Evolutionary conservation across 2,797 vertebrate species (phyloP), one percentile per base, ranked within the genome.

Genomic region (Merluccius polli): DNA sequence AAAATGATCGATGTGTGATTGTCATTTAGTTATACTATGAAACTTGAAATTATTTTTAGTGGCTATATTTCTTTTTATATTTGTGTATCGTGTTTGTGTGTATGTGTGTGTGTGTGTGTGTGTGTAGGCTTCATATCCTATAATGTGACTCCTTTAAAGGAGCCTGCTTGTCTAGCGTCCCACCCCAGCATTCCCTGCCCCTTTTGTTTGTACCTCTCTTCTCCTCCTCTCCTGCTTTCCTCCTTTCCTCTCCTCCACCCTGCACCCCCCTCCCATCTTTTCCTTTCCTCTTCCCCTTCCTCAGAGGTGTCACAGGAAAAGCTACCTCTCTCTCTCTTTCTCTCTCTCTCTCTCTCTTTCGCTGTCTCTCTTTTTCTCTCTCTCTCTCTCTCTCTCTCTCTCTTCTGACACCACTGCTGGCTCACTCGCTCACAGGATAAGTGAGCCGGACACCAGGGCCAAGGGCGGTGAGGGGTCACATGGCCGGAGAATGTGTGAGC

Each of bases 231-330:
- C 72, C 65, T 12, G 21, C 52, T 68, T 48, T 71, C 72, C 32
- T 35, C n/a, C 21, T 10, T 75, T 75, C 69, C 77, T 69, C 79
- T 71, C 76, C 76, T 78, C 82, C 81, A 74, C 77, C 1, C n/a
- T 13, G 16, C 35, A 18, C 36, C 74, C 15, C 59, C 77, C 78
- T 70, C 86, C 94, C 93, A 92, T 63, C 63, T 77, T 78, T 81
- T 84, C 78, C 81, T 77, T 84, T 85, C 87, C 87, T 85, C 83
- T 86, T 86, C 77, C 84, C 72, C 74, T 81, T 27, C 72, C 73
- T 90, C 89, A 93, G 93, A 94, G 93, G 93, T 90, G 93, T 89
- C 86, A 79, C 90, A 93, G 91, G 89, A 93, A 92, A 88, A 88
- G 88, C 83, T 81, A 87, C 44, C 16, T 18, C 24, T 29, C 71